phyloP scores from a whole-genome alignment of 2,888 invertebrate species.

The Bugulina stolonifera region DNA sequence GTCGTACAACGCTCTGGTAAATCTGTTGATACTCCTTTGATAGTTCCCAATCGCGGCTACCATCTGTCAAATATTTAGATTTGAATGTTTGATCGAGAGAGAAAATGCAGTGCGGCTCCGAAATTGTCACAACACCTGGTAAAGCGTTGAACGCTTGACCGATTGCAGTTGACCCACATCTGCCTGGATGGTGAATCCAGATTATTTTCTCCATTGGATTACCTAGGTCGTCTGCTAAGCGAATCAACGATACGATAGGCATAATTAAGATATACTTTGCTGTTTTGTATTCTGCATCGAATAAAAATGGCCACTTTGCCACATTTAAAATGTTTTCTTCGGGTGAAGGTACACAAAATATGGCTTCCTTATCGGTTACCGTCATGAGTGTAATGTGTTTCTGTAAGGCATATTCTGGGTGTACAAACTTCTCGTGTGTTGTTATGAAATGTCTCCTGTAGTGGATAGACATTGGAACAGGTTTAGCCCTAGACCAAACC shows the following conservation, averaged over 20 bases:
- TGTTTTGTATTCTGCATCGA: background rate
- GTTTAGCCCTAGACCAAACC: background rate
- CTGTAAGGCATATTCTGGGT: constrained; percentile 22
- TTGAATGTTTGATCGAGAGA: background rate
- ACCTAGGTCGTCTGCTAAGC: background rate
- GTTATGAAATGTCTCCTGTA: background rate
- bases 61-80: background rate
- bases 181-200: constrained; percentile 2
- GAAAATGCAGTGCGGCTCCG: background rate
- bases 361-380: background rate
- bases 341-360: constrained; percentile 2
- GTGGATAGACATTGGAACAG: background rate
- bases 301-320: background rate
- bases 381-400: background rate
- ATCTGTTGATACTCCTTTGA: background rate
- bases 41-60: background rate
- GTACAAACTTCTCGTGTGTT: background rate
- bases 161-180: constrained; percentile 14
- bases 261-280: background rate
- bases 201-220: background rate
- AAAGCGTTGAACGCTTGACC: constrained; percentile 9
- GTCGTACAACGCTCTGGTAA: background rate
- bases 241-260: background rate
- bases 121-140: background rate
- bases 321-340: background rate